A percentile compares a stretch with the other conserved stretches of the same genome.
Conservation (phyloP, 2,888 invertebrate genomes). For the Cheilosia scutellata region DNA sequence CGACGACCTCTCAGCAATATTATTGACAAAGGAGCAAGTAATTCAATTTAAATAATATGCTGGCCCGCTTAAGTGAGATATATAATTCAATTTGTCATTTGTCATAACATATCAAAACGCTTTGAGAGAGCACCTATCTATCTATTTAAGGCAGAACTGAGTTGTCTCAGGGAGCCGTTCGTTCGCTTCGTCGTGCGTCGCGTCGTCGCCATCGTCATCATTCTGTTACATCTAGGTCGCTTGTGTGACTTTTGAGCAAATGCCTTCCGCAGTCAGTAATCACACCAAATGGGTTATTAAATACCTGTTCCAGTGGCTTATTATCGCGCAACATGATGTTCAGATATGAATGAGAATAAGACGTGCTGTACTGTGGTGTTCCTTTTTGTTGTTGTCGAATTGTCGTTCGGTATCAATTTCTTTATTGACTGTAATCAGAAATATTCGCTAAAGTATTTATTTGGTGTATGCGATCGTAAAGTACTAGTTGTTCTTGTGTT, state of each 20-base stretch:
- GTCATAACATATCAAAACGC: constrained; percentile 72
- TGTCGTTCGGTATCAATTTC: constrained; percentile 58
- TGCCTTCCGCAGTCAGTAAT: constrained; percentile 55
- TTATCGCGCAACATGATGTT: constrained; percentile 41
- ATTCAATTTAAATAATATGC: constrained; percentile 55
- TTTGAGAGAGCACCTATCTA: constrained; percentile 7
- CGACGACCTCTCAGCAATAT: constrained; percentile 56
- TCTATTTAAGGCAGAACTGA: constrained; percentile 4
- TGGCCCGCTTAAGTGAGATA: constrained; percentile 46
- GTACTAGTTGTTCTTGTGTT: constrained; percentile 16
- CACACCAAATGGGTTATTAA: constrained; percentile 66
- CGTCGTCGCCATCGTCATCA: background rate
- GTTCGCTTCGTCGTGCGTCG: background rate
- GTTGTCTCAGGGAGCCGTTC: constrained; percentile 4
- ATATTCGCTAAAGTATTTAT: constrained; percentile 45
- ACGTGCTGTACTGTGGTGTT: constrained; percentile 6
- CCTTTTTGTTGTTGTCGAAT: constrained; percentile 17
- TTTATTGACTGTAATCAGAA: constrained; percentile 68
- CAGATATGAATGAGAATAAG: constrained; percentile 44
- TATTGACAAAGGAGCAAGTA: constrained; percentile 27
- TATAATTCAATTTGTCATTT: constrained; percentile 55
- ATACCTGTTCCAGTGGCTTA: constrained; percentile 73
- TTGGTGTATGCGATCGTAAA: background rate
- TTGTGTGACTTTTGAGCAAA: constrained; percentile 38
- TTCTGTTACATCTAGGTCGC: constrained; percentile 60